These are phyloP conservation scores for Marasmarcha lunaedactyla DNA, from an alignment of 2,888 invertebrate genomes.

Conservation along the genomic window DNA sequence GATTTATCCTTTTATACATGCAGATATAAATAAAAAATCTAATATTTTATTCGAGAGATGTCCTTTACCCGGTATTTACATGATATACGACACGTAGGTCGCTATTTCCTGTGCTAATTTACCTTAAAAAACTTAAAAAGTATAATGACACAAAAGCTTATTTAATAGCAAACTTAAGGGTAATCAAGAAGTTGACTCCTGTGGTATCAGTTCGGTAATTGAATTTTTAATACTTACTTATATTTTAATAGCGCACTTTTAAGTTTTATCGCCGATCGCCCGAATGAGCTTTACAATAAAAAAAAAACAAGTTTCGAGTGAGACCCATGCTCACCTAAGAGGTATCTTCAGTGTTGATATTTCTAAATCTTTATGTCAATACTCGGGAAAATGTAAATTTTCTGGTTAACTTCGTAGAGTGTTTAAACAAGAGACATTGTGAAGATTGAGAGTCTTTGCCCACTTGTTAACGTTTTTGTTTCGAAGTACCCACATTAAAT, in stretches of 20 bases:
- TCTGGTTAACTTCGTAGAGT: constrained; percentile 38
- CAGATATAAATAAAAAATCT: too few relatives aligned
- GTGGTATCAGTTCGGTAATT: background rate
- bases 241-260: background rate
- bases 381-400: constrained; percentile 37
- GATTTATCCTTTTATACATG: too few relatives aligned
- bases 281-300: background rate
- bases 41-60: too few relatives aligned
- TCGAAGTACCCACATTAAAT: too few relatives aligned
- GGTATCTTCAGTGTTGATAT: constrained; percentile 15
- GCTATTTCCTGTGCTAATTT: too few relatives aligned
- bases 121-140: too few relatives aligned
- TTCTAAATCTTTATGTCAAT: constrained; percentile 41
- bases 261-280: background rate
- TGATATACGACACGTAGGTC: too few relatives aligned
- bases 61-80: too few relatives aligned
- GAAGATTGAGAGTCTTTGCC: background rate
- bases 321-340: background rate
- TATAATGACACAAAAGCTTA: too few relatives aligned
- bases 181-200: background rate
- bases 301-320: background rate
- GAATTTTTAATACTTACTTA: constrained; percentile 1
- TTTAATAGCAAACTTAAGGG: too few relatives aligned
- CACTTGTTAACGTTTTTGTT: background rate
- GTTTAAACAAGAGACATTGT: constrained; percentile 18